Conservation (phyloP, 2,113 vertebrate genomes). For the Lethenteron camtschaticum region DNA sequence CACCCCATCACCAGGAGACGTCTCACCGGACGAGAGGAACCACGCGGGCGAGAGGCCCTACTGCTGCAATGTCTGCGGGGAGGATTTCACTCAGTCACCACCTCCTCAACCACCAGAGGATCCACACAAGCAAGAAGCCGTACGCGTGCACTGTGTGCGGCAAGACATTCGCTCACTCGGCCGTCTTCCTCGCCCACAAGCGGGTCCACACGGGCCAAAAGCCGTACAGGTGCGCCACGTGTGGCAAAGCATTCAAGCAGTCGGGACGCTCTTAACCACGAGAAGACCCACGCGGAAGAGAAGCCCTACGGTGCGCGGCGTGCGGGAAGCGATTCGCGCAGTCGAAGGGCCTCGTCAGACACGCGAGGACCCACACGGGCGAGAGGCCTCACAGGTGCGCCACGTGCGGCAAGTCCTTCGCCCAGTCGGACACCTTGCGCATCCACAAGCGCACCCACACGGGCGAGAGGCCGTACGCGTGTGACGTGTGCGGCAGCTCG, state of each 20-base stretch:
- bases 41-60: background rate
- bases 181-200: background rate
- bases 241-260: background rate
- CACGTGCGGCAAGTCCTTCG: constrained; percentile 2
- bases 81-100: background rate
- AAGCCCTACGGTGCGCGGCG: background rate
- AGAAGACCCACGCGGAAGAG: background rate
- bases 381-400: background rate
- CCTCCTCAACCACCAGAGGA: constrained; percentile 1
- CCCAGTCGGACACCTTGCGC: background rate
- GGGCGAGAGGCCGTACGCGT: constrained; percentile 2
- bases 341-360: constrained; percentile 1
- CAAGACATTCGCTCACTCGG: background rate
- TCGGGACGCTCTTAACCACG: background rate
- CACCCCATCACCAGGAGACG: no score
- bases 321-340: background rate
- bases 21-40: no score
- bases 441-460: background rate
- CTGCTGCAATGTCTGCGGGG: background rate
- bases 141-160: background rate
- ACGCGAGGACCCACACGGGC: background rate
- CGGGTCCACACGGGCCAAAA: constrained; percentile 5
- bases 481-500: constrained; percentile 15
- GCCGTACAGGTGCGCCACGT: background rate
- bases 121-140: background rate